phyloP scores from a whole-genome alignment of 2,888 invertebrate genomes.

The Adelognathus sp. region DNA sequence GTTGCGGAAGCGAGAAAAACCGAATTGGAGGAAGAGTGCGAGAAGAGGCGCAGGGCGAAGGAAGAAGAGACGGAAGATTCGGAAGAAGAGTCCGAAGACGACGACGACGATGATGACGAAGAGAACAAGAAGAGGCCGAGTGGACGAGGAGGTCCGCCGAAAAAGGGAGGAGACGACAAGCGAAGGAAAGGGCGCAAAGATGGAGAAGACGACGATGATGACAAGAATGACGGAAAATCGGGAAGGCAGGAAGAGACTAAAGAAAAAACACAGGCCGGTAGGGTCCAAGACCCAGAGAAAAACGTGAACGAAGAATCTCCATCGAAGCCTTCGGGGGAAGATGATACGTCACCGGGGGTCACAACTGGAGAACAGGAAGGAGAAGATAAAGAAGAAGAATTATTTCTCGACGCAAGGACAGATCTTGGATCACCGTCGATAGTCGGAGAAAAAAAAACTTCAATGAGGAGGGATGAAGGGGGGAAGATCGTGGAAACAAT shows the following conservation, averaged over 20 bases:
- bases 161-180: slow-evolving; percentile 22
- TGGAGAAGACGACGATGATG: slow-evolving; percentile 48
- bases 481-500: neutral
- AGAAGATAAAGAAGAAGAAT: neutral
- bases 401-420: neutral
- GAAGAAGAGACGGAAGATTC: slow-evolving; percentile 61
- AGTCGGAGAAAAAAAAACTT: neutral
- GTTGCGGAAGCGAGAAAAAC: slow-evolving; percentile 66
- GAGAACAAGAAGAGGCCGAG: slow-evolving; percentile 15
- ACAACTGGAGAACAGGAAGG: neutral
- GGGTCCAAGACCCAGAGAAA: neutral
- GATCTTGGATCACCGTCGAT: neutral
- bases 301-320: slow-evolving; percentile 12
- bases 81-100: slow-evolving; percentile 56
- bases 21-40: slow-evolving; percentile 65
- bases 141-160: slow-evolving; percentile 17
- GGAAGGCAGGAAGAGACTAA: neutral
- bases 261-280: slow-evolving; percentile 14
- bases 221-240: slow-evolving; percentile 33
- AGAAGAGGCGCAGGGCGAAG: slow-evolving; percentile 54
- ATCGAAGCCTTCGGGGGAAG: slow-evolving; percentile 11
- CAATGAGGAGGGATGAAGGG: slow-evolving; percentile 14
- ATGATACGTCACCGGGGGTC: neutral
- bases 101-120: slow-evolving; percentile 33
- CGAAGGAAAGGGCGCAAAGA: slow-evolving; percentile 42